phyloP scores from a whole-genome alignment of 2,888 invertebrate species.

The Pilophorus perplexus region DNA sequence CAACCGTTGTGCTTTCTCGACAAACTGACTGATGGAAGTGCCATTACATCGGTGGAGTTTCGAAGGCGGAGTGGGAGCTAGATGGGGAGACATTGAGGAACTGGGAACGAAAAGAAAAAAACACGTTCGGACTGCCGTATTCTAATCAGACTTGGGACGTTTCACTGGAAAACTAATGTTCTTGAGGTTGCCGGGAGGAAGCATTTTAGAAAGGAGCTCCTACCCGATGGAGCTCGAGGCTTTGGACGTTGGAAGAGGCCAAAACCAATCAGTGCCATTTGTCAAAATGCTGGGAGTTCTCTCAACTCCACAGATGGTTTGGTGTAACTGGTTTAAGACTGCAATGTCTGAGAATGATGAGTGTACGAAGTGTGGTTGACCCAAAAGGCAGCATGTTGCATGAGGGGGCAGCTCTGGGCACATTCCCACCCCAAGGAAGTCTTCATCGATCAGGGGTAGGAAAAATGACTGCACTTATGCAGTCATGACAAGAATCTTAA shows the following conservation, averaged over 20 bases:
- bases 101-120: slow-evolving; percentile 9
- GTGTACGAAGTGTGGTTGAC: no score
- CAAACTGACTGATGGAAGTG: slow-evolving; percentile 8
- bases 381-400: no score
- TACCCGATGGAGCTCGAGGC: neutral
- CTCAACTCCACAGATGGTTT: no score
- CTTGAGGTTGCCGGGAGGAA: slow-evolving; percentile 13
- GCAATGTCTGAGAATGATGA: no score
- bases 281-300: no score
- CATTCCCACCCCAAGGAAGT: no score
- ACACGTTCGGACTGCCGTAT: slow-evolving; percentile 18
- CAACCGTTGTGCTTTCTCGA: no score
- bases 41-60: slow-evolving; percentile 20
- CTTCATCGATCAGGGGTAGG: no score
- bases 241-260: slow-evolving; percentile 8
- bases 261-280: slow-evolving; percentile 15
- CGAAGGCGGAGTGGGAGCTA: neutral
- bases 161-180: slow-evolving; percentile 22
- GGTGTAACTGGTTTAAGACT: no score
- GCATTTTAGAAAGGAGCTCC: slow-evolving; percentile 21
- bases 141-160: slow-evolving; percentile 16
- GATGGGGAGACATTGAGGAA: neutral
- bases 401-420: no score
- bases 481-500: no score
- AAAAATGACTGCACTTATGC: no score